Evolutionary conservation across 2,113 vertebrate genomes (phyloP).

Genomic region (Ibidorhyncha struthersii): DNA sequence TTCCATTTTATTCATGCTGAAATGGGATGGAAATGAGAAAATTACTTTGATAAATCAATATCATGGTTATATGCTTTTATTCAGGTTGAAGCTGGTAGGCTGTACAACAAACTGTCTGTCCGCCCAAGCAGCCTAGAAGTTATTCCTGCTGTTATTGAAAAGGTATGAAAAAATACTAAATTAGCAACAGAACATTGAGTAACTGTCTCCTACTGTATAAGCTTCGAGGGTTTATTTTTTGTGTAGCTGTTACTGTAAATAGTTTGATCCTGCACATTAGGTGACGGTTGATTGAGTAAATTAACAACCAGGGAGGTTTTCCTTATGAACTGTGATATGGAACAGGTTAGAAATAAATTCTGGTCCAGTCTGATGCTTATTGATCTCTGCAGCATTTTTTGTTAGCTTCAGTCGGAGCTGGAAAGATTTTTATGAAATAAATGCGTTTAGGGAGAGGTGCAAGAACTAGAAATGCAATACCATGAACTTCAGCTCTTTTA

Average conservation of each 20-base stretch:
- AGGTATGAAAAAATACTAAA: constrained; percentile 78
- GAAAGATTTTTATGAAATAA: background rate
- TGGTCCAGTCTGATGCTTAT: background rate
- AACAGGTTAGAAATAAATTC: background rate
- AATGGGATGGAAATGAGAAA: background rate
- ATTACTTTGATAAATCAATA: background rate
- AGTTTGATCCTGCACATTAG: background rate
- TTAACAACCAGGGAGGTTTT: background rate
- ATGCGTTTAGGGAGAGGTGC: background rate
- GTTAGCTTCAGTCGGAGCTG: background rate
- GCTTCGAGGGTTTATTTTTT: background rate
- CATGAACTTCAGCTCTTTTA: background rate
- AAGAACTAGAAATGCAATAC: background rate
- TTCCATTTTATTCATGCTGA: background rate
- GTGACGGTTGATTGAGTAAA: background rate
- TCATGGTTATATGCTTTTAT: background rate
- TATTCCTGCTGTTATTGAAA: constrained; percentile 91
- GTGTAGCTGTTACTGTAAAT: background rate
- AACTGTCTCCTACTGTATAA: background rate
- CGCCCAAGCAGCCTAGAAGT: constrained; percentile 86
- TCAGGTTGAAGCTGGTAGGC: constrained; percentile 93
- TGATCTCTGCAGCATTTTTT: background rate
- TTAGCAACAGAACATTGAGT: background rate
- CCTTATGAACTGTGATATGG: background rate
- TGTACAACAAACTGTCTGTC: constrained; percentile 92